Conservation (phyloP, 1,140 invertebrate species). For the Gerris buenoi region DNA sequence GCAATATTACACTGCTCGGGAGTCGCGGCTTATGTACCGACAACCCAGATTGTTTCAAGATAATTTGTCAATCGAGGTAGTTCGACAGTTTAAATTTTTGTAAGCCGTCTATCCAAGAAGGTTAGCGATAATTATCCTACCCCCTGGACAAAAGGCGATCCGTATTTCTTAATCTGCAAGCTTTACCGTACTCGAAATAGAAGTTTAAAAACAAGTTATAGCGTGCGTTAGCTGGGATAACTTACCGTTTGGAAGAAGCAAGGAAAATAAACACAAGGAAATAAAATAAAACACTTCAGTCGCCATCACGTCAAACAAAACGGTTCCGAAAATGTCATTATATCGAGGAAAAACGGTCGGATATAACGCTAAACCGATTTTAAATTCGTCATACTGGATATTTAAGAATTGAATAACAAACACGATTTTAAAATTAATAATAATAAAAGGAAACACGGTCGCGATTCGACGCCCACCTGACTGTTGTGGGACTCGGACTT, state of each 20-base stretch:
- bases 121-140: no score
- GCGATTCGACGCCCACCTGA: neutral
- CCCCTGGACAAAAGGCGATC: no score
- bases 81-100: no score
- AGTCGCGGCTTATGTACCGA: no score
- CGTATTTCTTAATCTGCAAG: no score
- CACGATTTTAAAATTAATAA: neutral
- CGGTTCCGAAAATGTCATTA: neutral
- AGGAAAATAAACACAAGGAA: neutral
- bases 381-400: neutral
- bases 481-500: neutral
- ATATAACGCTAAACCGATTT: neutral
- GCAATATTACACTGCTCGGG: no score
- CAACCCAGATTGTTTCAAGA: no score
- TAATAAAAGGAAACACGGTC: neutral
- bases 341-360: neutral
- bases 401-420: neutral
- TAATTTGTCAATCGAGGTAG: no score
- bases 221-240: no score
- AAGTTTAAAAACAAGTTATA: no score
- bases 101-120: no score
- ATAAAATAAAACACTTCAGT: neutral
- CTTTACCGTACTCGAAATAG: no score
- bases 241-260: neutral
- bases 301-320: neutral